Base-by-base conservation (phyloP, 2,888 invertebrate genomes). In the Orthosia incerta region DNA sequence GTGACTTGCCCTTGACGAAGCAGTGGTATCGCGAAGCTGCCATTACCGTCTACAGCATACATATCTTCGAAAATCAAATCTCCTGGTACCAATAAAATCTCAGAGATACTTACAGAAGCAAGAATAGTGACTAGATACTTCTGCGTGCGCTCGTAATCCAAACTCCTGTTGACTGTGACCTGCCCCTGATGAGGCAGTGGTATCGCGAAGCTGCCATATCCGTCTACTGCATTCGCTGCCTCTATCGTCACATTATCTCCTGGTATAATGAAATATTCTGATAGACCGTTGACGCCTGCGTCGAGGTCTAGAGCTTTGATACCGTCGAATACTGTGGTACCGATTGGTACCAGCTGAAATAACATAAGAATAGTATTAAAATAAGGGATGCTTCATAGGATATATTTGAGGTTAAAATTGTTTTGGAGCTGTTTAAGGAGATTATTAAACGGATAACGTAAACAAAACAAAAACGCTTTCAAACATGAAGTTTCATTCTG, bases 1-100 rank as follows among this genome's bases (percentile, higher is more conserved):
- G 98, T 98, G 85, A 99, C 98, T 91, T 98, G 98, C 78, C 99
- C 99, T 94, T 98, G 98, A 94, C 99, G 98, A 18, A 99, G 98
- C 87, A 98, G 97, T 81, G 98, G 98, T 93, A 99, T 98, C 79
- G 98, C 97, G 95, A 99, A 99, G 91, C 97, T 98, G 57, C 98
- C 98, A 91, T 97, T 98, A 26, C 98, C 99, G 93, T 99, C 98
- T 1, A 96, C 96, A 4, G 97, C 97, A 82, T 97, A 97, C 20
- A 95, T 94, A 9, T 86, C 89, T 67, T 95, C 95, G 74, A 1
- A 56, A 26, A 31, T 9, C 59, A 57, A 12, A 48, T 3, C 18
- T 51, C 50, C 71, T 59, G 2, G 51, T 59, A 72, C 18, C 20
- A 45, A 46, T 5, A 46, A 13, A 15, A n/a, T 26, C 0, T 15